Conservation (phyloP, 2,888 invertebrate genomes). For the Dynastes tityus region DNA sequence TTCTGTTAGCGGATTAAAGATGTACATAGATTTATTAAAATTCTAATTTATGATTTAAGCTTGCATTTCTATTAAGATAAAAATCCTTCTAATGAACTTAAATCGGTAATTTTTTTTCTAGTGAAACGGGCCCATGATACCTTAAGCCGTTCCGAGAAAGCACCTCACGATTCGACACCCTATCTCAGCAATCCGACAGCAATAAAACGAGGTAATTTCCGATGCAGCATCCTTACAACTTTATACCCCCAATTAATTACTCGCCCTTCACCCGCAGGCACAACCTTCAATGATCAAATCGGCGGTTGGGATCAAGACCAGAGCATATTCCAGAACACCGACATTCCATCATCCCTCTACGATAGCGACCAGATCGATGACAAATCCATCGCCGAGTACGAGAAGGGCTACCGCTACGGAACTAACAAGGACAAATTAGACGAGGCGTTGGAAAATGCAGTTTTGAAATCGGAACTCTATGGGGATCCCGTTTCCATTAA, state of each 20-base stretch:
- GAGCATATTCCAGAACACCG: slow-evolving; percentile 51
- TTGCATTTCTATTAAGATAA: no score
- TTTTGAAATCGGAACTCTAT: slow-evolving; percentile 77
- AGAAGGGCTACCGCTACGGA: slow-evolving; percentile 68
- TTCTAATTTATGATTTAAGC: no score
- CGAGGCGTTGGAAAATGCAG: slow-evolving; percentile 74
- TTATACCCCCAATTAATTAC: slow-evolving; percentile 10
- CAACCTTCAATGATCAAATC: slow-evolving; percentile 47
- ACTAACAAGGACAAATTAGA: slow-evolving; percentile 67
- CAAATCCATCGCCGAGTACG: slow-evolving; percentile 67
- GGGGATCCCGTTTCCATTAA: slow-evolving; percentile 75
- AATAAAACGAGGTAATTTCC: slow-evolving; percentile 66
- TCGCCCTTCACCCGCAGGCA: slow-evolving; percentile 28
- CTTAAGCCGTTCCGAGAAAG: slow-evolving; percentile 59
- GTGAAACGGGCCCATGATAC: slow-evolving; percentile 66
- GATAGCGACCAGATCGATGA: slow-evolving; percentile 64
- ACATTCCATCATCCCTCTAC: slow-evolving; percentile 63
- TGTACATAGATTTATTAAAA: no score
- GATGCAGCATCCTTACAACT: slow-evolving; percentile 30
- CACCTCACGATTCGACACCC: slow-evolving; percentile 60
- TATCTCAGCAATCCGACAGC: slow-evolving; percentile 67
- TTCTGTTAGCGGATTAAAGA: no score
- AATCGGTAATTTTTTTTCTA: slow-evolving; percentile 52
- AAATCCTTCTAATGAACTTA: no score
- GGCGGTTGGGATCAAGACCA: slow-evolving; percentile 48